phyloP scores from a whole-genome alignment of 2,113 vertebrate species.

The Lipophrys pholis region DNA sequence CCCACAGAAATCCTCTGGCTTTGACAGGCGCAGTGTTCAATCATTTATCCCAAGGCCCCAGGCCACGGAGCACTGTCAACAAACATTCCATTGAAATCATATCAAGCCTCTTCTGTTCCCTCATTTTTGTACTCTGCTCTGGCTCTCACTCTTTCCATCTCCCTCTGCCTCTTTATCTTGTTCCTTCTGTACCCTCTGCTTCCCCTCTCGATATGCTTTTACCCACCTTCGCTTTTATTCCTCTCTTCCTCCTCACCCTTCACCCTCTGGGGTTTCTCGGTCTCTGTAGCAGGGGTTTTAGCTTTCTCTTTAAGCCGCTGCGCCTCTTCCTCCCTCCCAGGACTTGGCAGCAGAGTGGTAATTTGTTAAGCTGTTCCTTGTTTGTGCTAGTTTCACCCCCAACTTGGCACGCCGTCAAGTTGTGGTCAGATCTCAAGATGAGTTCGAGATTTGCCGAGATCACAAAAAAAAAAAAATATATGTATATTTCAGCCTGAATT shows the following conservation, averaged over 20 bases:
- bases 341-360: slow-evolving; percentile 66
- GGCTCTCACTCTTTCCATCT: slow-evolving; percentile 67
- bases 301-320: slow-evolving; percentile 59
- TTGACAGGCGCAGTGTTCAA: slow-evolving; percentile 95
- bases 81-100: slow-evolving; percentile 94
- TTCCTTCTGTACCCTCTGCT: slow-evolving; percentile 61
- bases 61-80: slow-evolving; percentile 94
- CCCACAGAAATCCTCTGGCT: slow-evolving; percentile 94
- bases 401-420: slow-evolving; percentile 65
- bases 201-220: slow-evolving; percentile 61
- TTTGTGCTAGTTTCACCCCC: slow-evolving; percentile 54
- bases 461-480: slow-evolving; percentile 34
- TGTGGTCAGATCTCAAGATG: slow-evolving; percentile 60
- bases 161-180: slow-evolving; percentile 69
- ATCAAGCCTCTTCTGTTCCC: slow-evolving; percentile 91
- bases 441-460: slow-evolving; percentile 44
- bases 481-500: slow-evolving; percentile 36
- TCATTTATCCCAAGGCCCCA: slow-evolving; percentile 93
- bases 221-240: slow-evolving; percentile 64
- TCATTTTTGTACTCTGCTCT: slow-evolving; percentile 72
- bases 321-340: slow-evolving; percentile 64
- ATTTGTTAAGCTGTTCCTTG: slow-evolving; percentile 74
- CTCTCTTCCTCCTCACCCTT: slow-evolving; percentile 66
- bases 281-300: slow-evolving; percentile 64
- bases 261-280: slow-evolving; percentile 69